Base-by-base conservation (phyloP, 2,113 vertebrate species). In the Haliaeetus leucogaster region DNA sequence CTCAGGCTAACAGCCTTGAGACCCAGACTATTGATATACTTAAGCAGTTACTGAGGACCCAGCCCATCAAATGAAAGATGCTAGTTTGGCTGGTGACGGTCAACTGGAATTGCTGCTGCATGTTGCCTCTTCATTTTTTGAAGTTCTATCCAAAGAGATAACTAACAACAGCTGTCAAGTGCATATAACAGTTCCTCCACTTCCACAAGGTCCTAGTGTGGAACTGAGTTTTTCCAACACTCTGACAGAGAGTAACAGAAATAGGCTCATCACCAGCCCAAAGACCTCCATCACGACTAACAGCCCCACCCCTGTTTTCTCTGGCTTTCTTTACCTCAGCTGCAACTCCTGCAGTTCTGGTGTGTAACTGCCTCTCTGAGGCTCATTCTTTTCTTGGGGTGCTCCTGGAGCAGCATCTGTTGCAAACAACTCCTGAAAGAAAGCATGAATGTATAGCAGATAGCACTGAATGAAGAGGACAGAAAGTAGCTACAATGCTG, bases 341-440 rank as follows among this genome's bases (percentile, higher is more conserved):
- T 99, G 99, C 18, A 99, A 90, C n/a, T 99, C 98, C 91, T 98
- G 98, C 45, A 98, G 81, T 82, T 99, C 99, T 7, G 98, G 96
- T 22, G 96, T 85, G 85, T 98, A 97, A 81, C 87, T 93, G 66
- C 98, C 97, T 52, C 95, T 94, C 74, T 97, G 97, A 1, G 86
- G 65, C 18, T 96, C 97, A 27, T 96, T 98, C 34, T 97, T 98
- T 87, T 99, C 99, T 90, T 99, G 99, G 15, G 99, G 99, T 19
- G 98, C 99, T 72, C 99, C 99, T 6, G 99, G 99, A 89, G 99
- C 98, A 40, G 98, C 98, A 48, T 99, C 98, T 70, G 96, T 93
- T 19, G 97, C 97, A 63, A 97, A 97, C 12, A 97, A 42, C 43
- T 96, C 98, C 99, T 99, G 95, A 34, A 95, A 88, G 32, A 89